Base-by-base conservation (phyloP, 37 sponge, comb jelly and placozoan genomes). In the Mnemiopsis leidyi region DNA sequence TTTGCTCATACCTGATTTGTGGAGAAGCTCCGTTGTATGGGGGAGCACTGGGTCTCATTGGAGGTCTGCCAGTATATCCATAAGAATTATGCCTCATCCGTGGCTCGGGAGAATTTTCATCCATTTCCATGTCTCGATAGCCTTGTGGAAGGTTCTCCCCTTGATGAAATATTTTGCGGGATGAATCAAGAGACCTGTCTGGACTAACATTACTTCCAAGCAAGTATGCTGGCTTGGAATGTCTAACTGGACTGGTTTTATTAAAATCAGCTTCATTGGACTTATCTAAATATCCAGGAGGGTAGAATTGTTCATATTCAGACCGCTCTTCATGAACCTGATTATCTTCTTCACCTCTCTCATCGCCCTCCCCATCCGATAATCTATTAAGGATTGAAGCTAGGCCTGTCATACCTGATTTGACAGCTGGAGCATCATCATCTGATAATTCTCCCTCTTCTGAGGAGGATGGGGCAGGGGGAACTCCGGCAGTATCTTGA, bases 381-480 rank as follows among this genome's bases (percentile, higher is more conserved):
- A 85, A 85, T 38, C 36, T 85, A 26, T 85, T 29, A 38, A 85
- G 39, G 48, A 40, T 39, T 40, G 90, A 38, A 5, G 90, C 90
- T 5, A 85, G 61, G 39, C 90, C 90, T 28, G 90, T 85, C 90
- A 85, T 85, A 40, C 61, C 90, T 28, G 61, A 23, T 25, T 38
- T 85, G 24, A 25, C 61, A 23, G 90, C 25, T 39, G 33, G 33
- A 13, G 40, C 61, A 23, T 85, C 90, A 2, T 1, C 90, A 85
- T 85, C 90, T 20, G 79, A 77, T 18, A 77, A 32, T 31, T 77
- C 79, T 3, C 79, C 79, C 9, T 77, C 79, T 20, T 69, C 73
- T 69, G 73, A 69, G 2, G 73, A 69, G 21, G 73, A 69, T 20
- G 73, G 29, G 1, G 7, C 73, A 77, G 79, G 20, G 1, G 79